Base-by-base conservation (phyloP, 2,113 vertebrate species). In the Mionectes macconnelli region DNA sequence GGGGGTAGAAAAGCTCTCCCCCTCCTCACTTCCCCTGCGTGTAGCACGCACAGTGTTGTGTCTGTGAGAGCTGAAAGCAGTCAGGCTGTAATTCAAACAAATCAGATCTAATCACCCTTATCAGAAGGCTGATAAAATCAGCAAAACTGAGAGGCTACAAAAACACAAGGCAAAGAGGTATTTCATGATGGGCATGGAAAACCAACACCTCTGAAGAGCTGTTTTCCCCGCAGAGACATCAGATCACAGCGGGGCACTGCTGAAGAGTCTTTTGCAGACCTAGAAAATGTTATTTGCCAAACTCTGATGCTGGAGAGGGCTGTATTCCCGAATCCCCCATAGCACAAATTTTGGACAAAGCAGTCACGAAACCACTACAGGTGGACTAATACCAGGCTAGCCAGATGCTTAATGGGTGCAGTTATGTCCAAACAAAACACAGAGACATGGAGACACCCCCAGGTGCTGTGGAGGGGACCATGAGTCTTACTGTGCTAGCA, bases 71-170 rank as follows among this genome's bases (percentile, higher is more conserved):
- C 75, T 33, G 42, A 88, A 85, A 92, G 94, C 90, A 3, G 13
- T 40, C 79, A 42, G 84, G 76, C 60, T 94, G 28, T 56, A 95
- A 95, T 55, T 86, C 88, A 94, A 96, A 96, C 94, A 95, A 93
- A 96, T 94, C 92, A 62, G 52, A 90, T 88, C 85, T 83, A 86
- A 93, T 94, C 79, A 81, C 68, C 66, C 85, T 89, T 89, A 95
- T 94, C 88, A 84, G 76, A 85, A 30, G n/a, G 52, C 64, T 0
- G 12, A 96, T 83, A 80, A 88, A 84, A 92, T 78, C 88, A 59
- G 68, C 56, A 44, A 45, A 73, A 72, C 10, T 49, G 53, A 95
- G 79, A 86, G 47, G 64, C 79, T 84, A 47, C 9, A 16, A 62
- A 88, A 91, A 87, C 68, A 67, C 12, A 9, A 75, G 79, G n/a